A percentile compares a stretch with the other conserved stretches of the same genome.
Evolutionary conservation across 2,797 vertebrate species (phyloP).

Genomic region (Ptychobarbus kaznakovi): DNA sequence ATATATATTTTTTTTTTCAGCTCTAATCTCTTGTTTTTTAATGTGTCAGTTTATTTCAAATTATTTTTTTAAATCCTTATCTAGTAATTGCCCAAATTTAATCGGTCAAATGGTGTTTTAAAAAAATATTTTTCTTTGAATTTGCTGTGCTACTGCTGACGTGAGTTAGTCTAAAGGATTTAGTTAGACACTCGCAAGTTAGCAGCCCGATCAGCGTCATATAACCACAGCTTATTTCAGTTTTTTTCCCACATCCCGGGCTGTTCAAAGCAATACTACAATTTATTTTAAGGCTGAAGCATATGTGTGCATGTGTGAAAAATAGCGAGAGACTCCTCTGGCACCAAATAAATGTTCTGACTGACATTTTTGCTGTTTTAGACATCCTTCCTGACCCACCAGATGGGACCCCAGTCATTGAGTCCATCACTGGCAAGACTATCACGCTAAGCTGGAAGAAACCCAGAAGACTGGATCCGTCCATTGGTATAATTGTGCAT

Average conservation of each 20-base stretch:
- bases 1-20: background rate
- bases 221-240: background rate
- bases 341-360: constrained; percentile 14
- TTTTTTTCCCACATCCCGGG: background rate
- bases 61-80: background rate
- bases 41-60: background rate
- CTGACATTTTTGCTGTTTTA: constrained; percentile 60
- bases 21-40: background rate
- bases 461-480: constrained; percentile 89
- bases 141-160: background rate
- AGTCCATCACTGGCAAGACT: constrained; percentile 89
- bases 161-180: background rate
- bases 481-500: constrained; percentile 84
- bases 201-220: background rate
- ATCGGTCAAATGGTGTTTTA: background rate
- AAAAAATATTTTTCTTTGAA: background rate
- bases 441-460: constrained; percentile 91
- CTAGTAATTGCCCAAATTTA: background rate
- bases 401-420: constrained; percentile 86
- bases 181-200: background rate
- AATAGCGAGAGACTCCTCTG: background rate
- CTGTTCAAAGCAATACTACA: constrained; percentile 6
- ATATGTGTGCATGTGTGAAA: constrained; percentile 13
- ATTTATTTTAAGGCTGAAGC: background rate
- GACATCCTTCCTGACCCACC: constrained; percentile 95